Evolutionary conservation across 1,140 invertebrate genomes (phyloP).

Genomic region (Achatina immaculata): DNA sequence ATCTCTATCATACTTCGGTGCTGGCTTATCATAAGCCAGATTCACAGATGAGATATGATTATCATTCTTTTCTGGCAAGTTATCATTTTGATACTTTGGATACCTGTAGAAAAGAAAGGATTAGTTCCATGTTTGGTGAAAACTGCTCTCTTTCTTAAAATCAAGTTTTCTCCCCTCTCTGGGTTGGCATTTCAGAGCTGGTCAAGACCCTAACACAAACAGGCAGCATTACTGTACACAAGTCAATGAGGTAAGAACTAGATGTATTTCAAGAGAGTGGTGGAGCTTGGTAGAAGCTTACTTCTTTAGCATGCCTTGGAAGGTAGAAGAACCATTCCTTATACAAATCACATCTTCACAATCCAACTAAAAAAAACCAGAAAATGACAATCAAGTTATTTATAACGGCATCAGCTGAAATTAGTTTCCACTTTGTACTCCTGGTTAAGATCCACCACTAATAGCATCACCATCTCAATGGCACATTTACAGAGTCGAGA

Average conservation of each 20-base stretch:
- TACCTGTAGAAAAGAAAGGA: slow-evolving; percentile 19
- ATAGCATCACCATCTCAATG: neutral
- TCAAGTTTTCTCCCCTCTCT: neutral
- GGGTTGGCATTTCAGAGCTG: neutral
- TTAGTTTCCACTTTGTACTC: neutral
- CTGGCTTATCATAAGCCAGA: neutral
- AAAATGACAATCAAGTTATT: neutral
- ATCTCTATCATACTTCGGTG: neutral
- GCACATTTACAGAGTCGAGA: neutral
- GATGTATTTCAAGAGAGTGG: neutral
- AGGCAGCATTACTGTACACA: neutral
- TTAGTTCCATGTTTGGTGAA: neutral
- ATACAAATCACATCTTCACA: neutral
- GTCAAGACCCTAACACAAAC: neutral
- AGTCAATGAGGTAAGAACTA: neutral
- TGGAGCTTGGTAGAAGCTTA: neutral
- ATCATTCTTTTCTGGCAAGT: neutral
- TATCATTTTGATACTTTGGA: slow-evolving; percentile 26
- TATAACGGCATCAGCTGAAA: no score
- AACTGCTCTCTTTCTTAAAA: neutral
- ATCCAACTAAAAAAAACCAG: neutral
- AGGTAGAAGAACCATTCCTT: neutral
- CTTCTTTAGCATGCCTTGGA: neutral
- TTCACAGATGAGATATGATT: neutral
- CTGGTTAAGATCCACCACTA: neutral